phyloP scores from a whole-genome alignment of 2,888 invertebrate genomes.

The Dasypogon diadema region DNA sequence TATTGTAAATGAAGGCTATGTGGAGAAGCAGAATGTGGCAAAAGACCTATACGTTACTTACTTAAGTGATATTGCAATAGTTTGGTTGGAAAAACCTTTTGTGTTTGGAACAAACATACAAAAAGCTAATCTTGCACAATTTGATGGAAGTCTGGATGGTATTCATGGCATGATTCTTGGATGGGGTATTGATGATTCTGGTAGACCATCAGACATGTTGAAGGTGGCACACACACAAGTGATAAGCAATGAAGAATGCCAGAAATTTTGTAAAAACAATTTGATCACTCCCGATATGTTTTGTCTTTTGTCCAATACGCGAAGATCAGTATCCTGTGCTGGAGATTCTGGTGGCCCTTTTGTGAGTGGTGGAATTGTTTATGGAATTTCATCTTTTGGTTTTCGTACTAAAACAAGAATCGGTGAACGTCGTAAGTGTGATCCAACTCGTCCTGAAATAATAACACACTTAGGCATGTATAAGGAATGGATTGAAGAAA shows the following conservation, averaged over 20 bases:
- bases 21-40: background rate
- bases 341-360: slow-evolving; percentile 25
- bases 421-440: no score
- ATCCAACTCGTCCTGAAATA: background rate
- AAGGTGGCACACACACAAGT: background rate
- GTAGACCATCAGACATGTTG: background rate
- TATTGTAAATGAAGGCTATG: background rate
- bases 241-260: background rate
- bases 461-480: background rate
- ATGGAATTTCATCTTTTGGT: slow-evolving; percentile 10
- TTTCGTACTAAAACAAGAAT: no score
- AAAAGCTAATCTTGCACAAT: background rate
- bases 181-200: background rate
- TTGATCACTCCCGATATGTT: background rate
- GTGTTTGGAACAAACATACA: background rate
- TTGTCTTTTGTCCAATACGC: background rate
- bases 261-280: background rate
- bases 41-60: background rate
- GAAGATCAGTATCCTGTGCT: background rate
- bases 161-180: background rate
- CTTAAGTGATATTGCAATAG: slow-evolving; percentile 6
- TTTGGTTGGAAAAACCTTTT: background rate
- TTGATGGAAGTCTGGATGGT: background rate
- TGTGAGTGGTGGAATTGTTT: background rate
- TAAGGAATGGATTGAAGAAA: background rate